Evolutionary conservation across 2,797 vertebrate species (phyloP).

Genomic region (Megalops cyprinoides): DNA sequence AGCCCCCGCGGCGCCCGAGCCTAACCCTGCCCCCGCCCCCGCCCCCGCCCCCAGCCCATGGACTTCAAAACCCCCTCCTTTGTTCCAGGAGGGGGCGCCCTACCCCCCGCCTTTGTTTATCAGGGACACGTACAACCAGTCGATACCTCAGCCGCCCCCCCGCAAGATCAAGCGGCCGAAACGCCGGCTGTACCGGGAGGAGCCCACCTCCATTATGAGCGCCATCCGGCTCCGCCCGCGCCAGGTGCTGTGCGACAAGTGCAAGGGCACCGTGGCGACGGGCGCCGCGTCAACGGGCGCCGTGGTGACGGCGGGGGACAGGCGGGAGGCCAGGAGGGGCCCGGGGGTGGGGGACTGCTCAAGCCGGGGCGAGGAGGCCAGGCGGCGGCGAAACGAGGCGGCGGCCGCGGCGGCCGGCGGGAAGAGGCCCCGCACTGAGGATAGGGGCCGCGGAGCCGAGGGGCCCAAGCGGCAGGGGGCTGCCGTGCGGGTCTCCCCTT

Average conservation of each 20-base stretch:
- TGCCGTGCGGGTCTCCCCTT: constrained; percentile 76
- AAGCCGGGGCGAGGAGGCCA: constrained; percentile 82
- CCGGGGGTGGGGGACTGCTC: constrained; percentile 75
- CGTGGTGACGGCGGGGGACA: constrained; percentile 83
- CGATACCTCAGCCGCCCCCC: constrained; percentile 97
- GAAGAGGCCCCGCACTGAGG: constrained; percentile 89
- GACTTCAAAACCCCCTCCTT: constrained; percentile 88
- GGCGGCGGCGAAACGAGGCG: constrained; percentile 81
- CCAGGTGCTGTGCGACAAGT: constrained; percentile 96
- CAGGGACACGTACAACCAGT: constrained; percentile 99
- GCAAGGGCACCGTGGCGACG: constrained; percentile 88
- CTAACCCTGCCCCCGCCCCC: constrained; percentile 40
- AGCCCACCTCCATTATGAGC: constrained; percentile 96
- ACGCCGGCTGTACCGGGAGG: constrained; percentile 93
- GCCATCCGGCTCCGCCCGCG: constrained; percentile 95
- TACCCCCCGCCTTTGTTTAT: constrained; percentile 98
- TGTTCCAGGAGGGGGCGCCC: constrained; percentile 95
- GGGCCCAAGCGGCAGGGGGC: constrained; percentile 79
- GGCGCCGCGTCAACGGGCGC: constrained; percentile 84
- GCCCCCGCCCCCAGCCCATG: constrained; percentile 66
- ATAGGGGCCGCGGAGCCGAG: constrained; percentile 73
- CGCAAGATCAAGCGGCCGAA: constrained; percentile 96
- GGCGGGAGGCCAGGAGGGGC: constrained; percentile 83
- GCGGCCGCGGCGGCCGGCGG: constrained; percentile 73
- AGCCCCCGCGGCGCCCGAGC: constrained; percentile 31